Conservation (phyloP, 2,113 vertebrate species). For the Epinephelus fuscoguttatus region DNA sequence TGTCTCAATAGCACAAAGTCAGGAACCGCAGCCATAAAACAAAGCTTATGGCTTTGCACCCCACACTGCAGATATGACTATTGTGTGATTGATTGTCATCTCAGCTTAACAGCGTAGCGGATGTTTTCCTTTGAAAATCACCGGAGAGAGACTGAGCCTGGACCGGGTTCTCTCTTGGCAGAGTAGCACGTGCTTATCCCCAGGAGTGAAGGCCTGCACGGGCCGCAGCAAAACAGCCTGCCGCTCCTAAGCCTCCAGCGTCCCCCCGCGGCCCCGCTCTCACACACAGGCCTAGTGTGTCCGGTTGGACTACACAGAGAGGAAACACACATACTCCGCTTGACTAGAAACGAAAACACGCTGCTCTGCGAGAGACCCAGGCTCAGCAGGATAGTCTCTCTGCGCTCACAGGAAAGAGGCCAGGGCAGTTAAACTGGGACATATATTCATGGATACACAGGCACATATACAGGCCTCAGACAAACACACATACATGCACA, state of each 20-base stretch:
- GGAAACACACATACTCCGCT: conserved; percentile 68
- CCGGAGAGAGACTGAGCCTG: conserved; percentile 23
- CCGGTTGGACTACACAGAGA: conserved; percentile 53
- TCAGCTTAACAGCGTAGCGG: conserved; percentile 20
- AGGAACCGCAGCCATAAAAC: conserved; percentile 27
- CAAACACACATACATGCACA: conserved; percentile 32
- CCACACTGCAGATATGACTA: conserved; percentile 11
- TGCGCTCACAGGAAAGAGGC: conserved; percentile 70
- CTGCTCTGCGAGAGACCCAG: conserved; percentile 39
- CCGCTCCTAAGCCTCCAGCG: conserved; percentile 42
- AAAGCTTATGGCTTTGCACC: conserved; percentile 9
- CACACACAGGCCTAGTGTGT: conserved; percentile 62
- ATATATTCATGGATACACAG: conserved; percentile 10
- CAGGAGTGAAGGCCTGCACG: conserved; percentile 63
- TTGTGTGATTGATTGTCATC: conserved; percentile 45
- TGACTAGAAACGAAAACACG: conserved; percentile 76
- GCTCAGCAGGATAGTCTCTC: conserved; percentile 40
- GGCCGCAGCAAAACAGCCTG: conserved; percentile 60
- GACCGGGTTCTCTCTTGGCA: conserved; percentile 49
- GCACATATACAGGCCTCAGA: neutral
- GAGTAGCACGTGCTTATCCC: conserved; percentile 72
- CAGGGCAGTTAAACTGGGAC: conserved; percentile 33
- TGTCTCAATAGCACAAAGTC: conserved; percentile 6
- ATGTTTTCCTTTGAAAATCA: conserved; percentile 61
- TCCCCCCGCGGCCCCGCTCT: conserved; percentile 17